These are phyloP conservation scores for Molossus alvarezi DNA, from an alignment of 2,797 vertebrate species.

Conservation along the genomic window DNA sequence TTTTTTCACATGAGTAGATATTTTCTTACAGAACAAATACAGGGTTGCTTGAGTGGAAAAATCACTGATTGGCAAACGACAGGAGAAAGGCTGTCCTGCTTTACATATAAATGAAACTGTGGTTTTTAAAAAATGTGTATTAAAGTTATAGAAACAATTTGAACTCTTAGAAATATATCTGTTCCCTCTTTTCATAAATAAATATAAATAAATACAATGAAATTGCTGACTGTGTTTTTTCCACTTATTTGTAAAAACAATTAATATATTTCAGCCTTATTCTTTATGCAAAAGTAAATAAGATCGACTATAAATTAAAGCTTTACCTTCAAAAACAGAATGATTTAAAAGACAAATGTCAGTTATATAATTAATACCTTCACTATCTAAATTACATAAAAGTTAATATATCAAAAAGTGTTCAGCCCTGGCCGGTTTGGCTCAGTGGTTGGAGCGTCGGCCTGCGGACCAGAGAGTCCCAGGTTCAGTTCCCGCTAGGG, in stretches of 20 bases:
- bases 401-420: neutral
- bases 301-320: neutral
- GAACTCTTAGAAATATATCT: slow-evolving; percentile 65
- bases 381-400: slow-evolving; percentile 21
- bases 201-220: slow-evolving; percentile 47
- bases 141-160: slow-evolving; percentile 78
- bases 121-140: slow-evolving; percentile 48
- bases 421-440: too few species aligned
- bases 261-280: neutral
- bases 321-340: slow-evolving; percentile 6
- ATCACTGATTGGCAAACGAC: slow-evolving; percentile 84
- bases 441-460: too few species aligned
- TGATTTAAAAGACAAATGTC: neutral
- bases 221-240: slow-evolving; percentile 71
- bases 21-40: slow-evolving; percentile 88
- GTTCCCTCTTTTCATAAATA: neutral
- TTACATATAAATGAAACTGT: slow-evolving; percentile 89
- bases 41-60: slow-evolving; percentile 86
- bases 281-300: neutral
- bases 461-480: too few species aligned
- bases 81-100: slow-evolving; percentile 82
- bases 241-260: neutral
- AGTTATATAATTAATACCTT: neutral
- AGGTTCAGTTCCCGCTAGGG: too few species aligned
- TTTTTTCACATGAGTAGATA: slow-evolving; percentile 88